phyloP scores from a whole-genome alignment of 2,888 invertebrate genomes.

The Orchestes rusci region DNA sequence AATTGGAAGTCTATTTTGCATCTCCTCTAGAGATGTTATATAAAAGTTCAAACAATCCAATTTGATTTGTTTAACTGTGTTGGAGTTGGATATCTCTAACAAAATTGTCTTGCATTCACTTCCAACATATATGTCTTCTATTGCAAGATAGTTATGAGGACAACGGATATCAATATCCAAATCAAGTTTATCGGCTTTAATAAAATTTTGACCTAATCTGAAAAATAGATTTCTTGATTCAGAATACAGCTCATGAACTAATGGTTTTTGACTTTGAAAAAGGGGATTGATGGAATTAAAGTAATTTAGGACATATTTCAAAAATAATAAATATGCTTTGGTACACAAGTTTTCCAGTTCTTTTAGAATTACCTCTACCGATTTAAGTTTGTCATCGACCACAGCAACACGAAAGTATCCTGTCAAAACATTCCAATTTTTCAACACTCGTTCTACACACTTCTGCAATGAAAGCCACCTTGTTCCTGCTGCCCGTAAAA shows the following conservation, averaged over 20 bases:
- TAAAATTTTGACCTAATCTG: constrained; percentile 15
- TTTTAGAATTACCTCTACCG: too few species aligned
- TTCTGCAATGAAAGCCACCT: constrained; percentile 10
- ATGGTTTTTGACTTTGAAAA: constrained; percentile 20
- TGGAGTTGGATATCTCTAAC: too few species aligned
- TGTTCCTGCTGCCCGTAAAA: constrained; percentile 9
- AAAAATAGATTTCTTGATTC: too few species aligned
- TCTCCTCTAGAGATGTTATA: too few species aligned
- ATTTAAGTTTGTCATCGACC: too few species aligned
- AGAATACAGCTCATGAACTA: constrained; percentile 13
- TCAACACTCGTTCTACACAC: constrained; percentile 13
- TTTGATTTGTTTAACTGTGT: too few species aligned
- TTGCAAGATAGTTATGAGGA: constrained; percentile 12
- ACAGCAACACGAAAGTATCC: too few species aligned
- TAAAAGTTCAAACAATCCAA: too few species aligned
- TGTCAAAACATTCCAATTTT: constrained; percentile 14
- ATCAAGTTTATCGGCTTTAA: constrained; percentile 10
- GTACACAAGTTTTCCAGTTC: too few species aligned
- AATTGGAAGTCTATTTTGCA: too few species aligned
- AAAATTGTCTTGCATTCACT: too few species aligned
- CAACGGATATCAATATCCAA: constrained; percentile 16
- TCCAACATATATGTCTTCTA: constrained; percentile 20
- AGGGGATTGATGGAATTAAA: constrained; percentile 14
- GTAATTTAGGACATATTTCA: constrained; percentile 11
- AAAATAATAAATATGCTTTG: too few species aligned